Evolutionary conservation across 2,113 vertebrate genomes (phyloP).

Genomic region (Otus sunia): DNA sequence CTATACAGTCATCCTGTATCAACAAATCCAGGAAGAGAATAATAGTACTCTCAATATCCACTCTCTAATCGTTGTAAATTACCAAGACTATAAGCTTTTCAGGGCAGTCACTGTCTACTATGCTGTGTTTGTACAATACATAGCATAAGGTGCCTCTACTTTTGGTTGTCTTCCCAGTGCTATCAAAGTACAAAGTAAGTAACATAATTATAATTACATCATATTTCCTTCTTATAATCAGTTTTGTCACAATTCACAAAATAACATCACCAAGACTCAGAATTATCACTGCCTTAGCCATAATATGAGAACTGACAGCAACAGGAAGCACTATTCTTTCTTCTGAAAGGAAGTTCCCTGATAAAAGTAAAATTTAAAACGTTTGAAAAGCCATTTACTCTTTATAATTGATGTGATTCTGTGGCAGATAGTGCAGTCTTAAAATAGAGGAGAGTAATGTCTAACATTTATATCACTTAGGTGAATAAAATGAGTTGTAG

Average conservation of each 20-base stretch:
- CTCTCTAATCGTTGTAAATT: not conserved
- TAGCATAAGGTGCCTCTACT: not conserved
- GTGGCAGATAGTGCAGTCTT: not conserved
- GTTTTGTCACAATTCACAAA: not conserved
- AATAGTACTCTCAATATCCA: not conserved
- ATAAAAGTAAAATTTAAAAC: not conserved
- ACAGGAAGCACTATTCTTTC: not conserved
- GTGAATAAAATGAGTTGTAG: not conserved
- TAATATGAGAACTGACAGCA: not conserved
- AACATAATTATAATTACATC: not conserved
- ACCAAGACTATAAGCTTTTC: not conserved
- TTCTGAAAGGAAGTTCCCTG: not conserved
- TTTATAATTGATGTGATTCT: not conserved
- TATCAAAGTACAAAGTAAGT: not conserved
- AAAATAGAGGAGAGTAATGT: not conserved
- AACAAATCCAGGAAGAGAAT: not conserved
- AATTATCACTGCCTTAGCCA: not conserved
- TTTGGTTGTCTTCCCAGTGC: not conserved
- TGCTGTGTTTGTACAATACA: not conserved
- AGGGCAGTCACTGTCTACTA: not conserved
- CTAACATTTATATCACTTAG: not conserved
- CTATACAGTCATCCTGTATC: no score
- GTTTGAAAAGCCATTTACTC: not conserved
- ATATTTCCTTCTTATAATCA: not conserved
- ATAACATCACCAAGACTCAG: not conserved